Conservation (phyloP, 2,888 invertebrate genomes). For the Dichetophora obliterata region DNA sequence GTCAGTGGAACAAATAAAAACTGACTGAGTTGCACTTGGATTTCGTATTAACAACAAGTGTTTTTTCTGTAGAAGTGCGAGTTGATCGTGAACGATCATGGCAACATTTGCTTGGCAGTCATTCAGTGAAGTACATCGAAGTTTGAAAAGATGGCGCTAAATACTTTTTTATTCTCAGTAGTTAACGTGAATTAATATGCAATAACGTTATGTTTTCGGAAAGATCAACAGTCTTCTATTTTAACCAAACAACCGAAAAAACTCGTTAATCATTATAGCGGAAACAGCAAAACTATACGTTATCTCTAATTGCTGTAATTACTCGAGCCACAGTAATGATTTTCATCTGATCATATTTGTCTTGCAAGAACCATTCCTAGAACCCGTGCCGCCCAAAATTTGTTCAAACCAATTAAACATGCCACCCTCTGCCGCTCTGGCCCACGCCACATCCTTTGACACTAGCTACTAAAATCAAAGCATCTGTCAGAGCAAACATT, state of each 20-base stretch:
- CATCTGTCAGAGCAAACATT: constrained; percentile 20
- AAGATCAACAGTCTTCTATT: neutral
- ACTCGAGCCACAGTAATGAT: neutral
- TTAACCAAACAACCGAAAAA: neutral
- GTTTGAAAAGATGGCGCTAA: constrained; percentile 4
- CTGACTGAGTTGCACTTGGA: neutral
- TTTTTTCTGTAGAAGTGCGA: constrained; percentile 24
- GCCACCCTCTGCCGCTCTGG: neutral
- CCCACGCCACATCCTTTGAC: neutral
- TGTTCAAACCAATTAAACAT: neutral
- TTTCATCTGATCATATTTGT: neutral
- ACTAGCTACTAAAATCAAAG: constrained; percentile 20
- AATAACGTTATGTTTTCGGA: neutral
- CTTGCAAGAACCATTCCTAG: neutral
- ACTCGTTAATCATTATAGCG: neutral
- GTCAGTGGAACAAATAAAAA: constrained; percentile 5
- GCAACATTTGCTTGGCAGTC: neutral
- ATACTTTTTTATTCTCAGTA: neutral
- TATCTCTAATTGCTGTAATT: neutral
- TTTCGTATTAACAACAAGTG: constrained; percentile 18
- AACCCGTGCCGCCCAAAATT: neutral
- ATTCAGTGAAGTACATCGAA: neutral
- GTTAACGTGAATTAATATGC: neutral
- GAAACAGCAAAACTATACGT: neutral
- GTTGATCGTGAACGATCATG: neutral